Conservation (phyloP, 2,888 invertebrate genomes). For the Thecocarcelia acutangulata region DNA sequence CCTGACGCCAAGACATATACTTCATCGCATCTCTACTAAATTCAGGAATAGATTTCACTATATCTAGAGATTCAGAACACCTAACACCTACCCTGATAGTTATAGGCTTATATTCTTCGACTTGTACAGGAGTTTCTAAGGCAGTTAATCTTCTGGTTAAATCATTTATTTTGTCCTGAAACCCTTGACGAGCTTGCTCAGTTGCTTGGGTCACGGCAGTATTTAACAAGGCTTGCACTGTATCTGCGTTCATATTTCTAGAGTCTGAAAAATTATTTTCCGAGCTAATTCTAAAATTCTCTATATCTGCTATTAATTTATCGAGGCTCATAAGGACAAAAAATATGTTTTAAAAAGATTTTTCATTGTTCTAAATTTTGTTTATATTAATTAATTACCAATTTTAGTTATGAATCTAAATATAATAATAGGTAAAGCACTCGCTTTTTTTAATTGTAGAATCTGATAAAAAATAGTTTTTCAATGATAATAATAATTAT, state of each 20-base stretch:
- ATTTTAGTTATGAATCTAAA: too few species aligned
- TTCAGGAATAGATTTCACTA: conserved; percentile 29
- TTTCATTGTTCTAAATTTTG: too few species aligned
- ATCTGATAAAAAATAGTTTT: too few species aligned
- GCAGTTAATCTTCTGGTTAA: conserved; percentile 13
- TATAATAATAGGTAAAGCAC: too few species aligned
- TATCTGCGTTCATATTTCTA: conserved; percentile 4
- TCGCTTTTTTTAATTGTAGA: too few species aligned
- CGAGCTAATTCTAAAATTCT: conserved; percentile 1
- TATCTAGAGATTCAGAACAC: conserved; percentile 26
- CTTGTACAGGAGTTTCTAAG: conserved; percentile 25
- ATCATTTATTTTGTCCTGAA: conserved; percentile 29
- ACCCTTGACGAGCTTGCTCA: conserved; percentile 6
- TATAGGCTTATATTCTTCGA: conserved; percentile 30
- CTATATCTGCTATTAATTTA: conserved; percentile 18
- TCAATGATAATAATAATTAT: too few species aligned
- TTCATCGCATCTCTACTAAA: conserved; percentile 10
- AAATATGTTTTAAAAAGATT: too few species aligned
- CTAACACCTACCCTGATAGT: conserved; percentile 22
- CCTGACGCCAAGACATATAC: too few species aligned
- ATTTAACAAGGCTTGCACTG: too few species aligned
- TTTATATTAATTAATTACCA: too few species aligned
- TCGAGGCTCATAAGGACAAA: conserved; percentile 30
- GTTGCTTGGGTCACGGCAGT: conserved; percentile 7
- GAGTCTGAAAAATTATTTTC: neutral